Percentiles rank a stretch among this genome's conserved stretches.
phyloP scores from a whole-genome alignment of 2,888 invertebrate species.

The Macrosoma leucophasiata region DNA sequence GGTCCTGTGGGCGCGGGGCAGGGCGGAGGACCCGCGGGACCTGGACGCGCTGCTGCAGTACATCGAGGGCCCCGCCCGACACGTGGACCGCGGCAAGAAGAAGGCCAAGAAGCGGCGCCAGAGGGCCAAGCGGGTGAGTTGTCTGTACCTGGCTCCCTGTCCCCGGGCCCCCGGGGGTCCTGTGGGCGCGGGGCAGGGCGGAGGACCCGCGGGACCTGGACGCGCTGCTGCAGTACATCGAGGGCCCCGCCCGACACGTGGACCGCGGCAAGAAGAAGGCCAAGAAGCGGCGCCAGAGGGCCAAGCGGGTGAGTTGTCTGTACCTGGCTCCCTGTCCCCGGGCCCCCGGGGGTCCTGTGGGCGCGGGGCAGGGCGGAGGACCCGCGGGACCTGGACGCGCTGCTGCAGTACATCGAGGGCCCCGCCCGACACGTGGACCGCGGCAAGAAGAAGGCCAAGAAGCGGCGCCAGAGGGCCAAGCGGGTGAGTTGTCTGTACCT shows the following conservation, averaged over 20 bases:
- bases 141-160: too few species aligned
- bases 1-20: too few species aligned
- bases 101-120: constrained; percentile 90
- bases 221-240: constrained; percentile 82
- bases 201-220: constrained; percentile 79
- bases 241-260: constrained; percentile 77
- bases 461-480: constrained; percentile 85
- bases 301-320: constrained; percentile 81
- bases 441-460: constrained; percentile 88
- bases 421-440: constrained; percentile 74
- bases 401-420: constrained; percentile 85
- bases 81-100: constrained; percentile 80
- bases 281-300: constrained; percentile 88
- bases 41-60: constrained; percentile 82
- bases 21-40: constrained; percentile 72
- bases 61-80: constrained; percentile 81
- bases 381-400: constrained; percentile 78
- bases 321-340: too few species aligned
- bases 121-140: constrained; percentile 82
- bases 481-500: too few species aligned
- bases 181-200: too few species aligned
- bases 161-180: too few species aligned
- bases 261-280: constrained; percentile 84
- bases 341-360: too few species aligned
- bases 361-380: too few species aligned